Base-by-base conservation (phyloP, 2,888 invertebrate genomes). In the Electrophaes corylata region DNA sequence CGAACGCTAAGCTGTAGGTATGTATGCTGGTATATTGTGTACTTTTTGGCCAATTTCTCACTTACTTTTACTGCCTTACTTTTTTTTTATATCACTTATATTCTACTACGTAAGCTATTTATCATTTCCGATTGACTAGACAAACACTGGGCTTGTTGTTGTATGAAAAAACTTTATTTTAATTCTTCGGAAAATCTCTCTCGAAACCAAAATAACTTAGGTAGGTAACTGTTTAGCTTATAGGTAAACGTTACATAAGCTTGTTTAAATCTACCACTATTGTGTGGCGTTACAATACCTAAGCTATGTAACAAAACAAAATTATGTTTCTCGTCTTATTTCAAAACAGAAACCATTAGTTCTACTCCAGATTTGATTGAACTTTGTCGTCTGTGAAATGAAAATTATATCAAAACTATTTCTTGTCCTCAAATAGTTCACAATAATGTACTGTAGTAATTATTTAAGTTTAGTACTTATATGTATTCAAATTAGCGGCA, bases 381-480 rank as follows among this genome's bases (percentile, higher is more conserved):
- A 39, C 1, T 37, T 23, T 35, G 50, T 53, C 59, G 49, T 18
- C 23, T 48, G 52, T 50, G 40, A 52, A 35, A 56, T 60, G 41
- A 47, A 48, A 29, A 54, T n/a, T 18, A 55, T 14, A 49, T 48
- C 3, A 16, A 16, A 48, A 33, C 4, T 3, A 14, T 43, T 26
- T n/a, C 8, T 23, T 23, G 29, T 23, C 10, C 4, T 18, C 18
- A 31, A 16, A 16, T n/a, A 45, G 18, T 26, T 29, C 19, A 48
- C 39, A 53, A 50, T 62, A 53, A 19, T n/a, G 35, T 43, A 43
- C 43, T 53, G 39, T 58, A 64, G 35, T 59, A 64, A 57, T 65
- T 57, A 49, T 49, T 35, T 56, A 64, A 59, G 69, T 43, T 58
- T 70, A 66, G 52, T 67, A 67, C 49, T 73, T 57, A 29, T 66